Evolutionary conservation across 2,888 invertebrate species (phyloP), one percentile per base, ranked within the genome.

Genomic region (Zhengitettix transpicula): DNA sequence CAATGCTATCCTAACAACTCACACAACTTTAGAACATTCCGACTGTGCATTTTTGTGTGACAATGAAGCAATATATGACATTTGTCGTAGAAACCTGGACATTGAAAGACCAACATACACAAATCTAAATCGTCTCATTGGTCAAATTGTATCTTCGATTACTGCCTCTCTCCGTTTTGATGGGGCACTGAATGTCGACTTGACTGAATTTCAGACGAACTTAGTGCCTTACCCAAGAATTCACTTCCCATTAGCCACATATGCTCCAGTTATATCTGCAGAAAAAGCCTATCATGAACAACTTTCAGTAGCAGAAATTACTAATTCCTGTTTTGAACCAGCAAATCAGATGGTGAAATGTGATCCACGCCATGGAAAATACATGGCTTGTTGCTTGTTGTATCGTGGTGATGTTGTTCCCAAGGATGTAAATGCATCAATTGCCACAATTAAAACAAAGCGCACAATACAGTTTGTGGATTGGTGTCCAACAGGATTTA

Each of bases 191-290:
- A 93, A 93, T 70, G 92, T 93, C 40, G 92, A 93, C 71, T 76
- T 93, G 58, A 90, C 87, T 42, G 93, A 93, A 75, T 93, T 92
- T 74, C 93, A 93, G 76, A 91, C 90, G 1, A 91, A 91, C 74
- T 74, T 91, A 65, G 89, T 93, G 58, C 94, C 94, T 0, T 95
- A 89, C 72, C 94, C 94, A 0, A 78, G 94, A 60, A 94, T 95
- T 66, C 94, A 95, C 72, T 92, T 90, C 72, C 91, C 91, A 0
- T 68, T 80, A 55, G 70, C 70, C 66, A 70, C 79, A 8, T 78
- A 78, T 67, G 75, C 77, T 10, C 78, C 77, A n/a, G 74, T 78
- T 61, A 71, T 78, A 62, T 76, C 77, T 17, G 74, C 76, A 9
- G 78, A 76, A 62, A 77, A 77, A 65, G 78, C 78, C 10, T 74